Evolutionary conservation across 2,113 vertebrate genomes (phyloP), one percentile per base, ranked within the genome.

Genomic region (Takifugu bimaculatus): DNA sequence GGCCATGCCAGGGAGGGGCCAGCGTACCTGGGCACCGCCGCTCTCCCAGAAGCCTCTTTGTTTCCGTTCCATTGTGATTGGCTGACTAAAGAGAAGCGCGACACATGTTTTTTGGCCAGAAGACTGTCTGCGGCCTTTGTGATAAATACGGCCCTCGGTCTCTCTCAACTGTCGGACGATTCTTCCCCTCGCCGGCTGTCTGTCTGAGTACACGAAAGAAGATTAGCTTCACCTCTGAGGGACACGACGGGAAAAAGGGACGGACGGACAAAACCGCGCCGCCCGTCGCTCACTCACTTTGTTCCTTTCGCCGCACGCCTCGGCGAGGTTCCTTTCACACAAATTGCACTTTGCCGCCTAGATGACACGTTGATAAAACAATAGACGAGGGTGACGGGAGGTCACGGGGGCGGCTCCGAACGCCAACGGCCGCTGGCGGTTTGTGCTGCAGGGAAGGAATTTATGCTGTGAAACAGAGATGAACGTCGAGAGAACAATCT

Each of bases 71-170:
- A 75, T 85, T 84, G 77, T 81, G 74, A 71, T 64, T 28, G 39
- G 61, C 73, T 50, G 32, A 68, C 79, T 65, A 44, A 77, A 78
- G 66, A 75, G 65, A 72, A 72, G 70, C 65, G 55, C 75, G 63
- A 78, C 82, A 82, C 80, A 73, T 88, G 82, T 79, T 67, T 77
- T 73, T 81, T 70, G 70, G 75, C 74, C 76, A 67, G 63, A 68
- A 76, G 75, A 79, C 70, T 60, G 74, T 81, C 85, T 86, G 86
- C 69, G 42, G 74, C 57, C 86, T 89, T 88, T 88, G 82, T 90
- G 88, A 89, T 88, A 85, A 88, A 86, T 77, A 57, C 44, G 53
- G 65, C 64, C 74, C 63, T 80, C 77, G 68, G 63, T 76, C 75
- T 82, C 65, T 81, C 75, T 70, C 67, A 53, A 74, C 62, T 84